Conservation (phyloP, 2,888 invertebrate genomes). For the Hyalella azteca region DNA sequence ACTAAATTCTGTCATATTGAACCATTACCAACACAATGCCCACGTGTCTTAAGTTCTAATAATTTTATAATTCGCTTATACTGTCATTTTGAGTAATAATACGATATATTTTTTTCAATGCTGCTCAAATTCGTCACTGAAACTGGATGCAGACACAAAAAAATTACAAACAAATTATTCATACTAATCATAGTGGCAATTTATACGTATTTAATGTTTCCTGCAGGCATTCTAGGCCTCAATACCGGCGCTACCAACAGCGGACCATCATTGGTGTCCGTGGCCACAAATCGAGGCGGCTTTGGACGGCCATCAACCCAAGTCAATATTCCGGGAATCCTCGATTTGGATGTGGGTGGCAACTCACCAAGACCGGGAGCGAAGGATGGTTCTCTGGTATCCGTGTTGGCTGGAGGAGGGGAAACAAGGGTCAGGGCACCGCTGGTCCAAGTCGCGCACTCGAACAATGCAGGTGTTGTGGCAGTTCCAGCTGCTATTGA, state of each 20-base stretch:
- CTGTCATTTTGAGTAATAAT: too few relatives aligned
- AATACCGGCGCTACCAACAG: not conserved
- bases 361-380: not conserved
- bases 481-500: not conserved
- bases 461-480: not conserved
- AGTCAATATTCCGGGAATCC: conserved; percentile 8
- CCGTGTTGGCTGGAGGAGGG: conserved; percentile 6
- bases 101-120: too few relatives aligned
- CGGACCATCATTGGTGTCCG: not conserved
- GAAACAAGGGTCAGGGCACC: not conserved
- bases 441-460: not conserved
- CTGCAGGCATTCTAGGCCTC: not conserved
- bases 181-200: too few relatives aligned
- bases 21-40: too few relatives aligned
- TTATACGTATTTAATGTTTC: too few relatives aligned
- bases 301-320: not conserved
- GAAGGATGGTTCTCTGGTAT: not conserved
- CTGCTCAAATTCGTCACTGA: too few relatives aligned
- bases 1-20: too few relatives aligned
- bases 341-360: not conserved
- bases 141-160: too few relatives aligned
- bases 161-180: too few relatives aligned
- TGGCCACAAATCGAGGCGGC: not conserved
- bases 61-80: too few relatives aligned
- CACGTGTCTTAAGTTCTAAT: too few relatives aligned